Evolutionary conservation across 2,797 vertebrate genomes (phyloP).

Genomic region (Danio choprae): DNA sequence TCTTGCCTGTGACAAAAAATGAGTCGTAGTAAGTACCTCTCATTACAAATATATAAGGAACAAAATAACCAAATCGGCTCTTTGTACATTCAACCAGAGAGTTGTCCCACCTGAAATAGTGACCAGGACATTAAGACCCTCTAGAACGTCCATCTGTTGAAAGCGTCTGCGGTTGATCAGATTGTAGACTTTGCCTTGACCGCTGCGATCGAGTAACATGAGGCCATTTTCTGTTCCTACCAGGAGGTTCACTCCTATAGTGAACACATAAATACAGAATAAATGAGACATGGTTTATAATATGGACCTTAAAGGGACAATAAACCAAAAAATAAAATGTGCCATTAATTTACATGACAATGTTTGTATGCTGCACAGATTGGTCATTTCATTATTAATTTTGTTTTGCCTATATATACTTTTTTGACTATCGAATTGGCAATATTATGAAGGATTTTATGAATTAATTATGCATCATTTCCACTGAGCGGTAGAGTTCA

Average conservation of each 20-base stretch:
- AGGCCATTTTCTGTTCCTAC: slow-evolving; percentile 98
- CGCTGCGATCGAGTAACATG: slow-evolving; percentile 96
- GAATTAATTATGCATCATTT: too few relatives aligned
- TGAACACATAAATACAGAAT: slow-evolving; percentile 34
- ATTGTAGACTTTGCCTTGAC: slow-evolving; percentile 98
- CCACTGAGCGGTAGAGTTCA: too few relatives aligned
- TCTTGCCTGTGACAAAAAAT: slow-evolving; percentile 84
- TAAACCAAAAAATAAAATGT: too few relatives aligned
- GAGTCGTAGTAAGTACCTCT: neutral
- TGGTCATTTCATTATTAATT: too few relatives aligned
- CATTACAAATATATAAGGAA: neutral
- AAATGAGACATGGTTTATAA: neutral
- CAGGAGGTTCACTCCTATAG: slow-evolving; percentile 92
- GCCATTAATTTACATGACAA: too few relatives aligned
- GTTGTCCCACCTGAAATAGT: slow-evolving; percentile 91
- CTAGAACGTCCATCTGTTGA: slow-evolving; percentile 98
- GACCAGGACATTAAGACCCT: slow-evolving; percentile 97
- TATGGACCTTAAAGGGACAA: neutral
- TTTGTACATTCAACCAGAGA: neutral
- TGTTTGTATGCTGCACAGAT: too few relatives aligned
- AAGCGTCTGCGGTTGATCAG: slow-evolving; percentile 95
- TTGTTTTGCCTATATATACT: too few relatives aligned
- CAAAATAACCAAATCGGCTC: neutral
- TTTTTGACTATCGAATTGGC: too few relatives aligned
- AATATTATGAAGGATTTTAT: too few relatives aligned